Percentiles rank a stretch among this genome's conserved stretches.
Conservation (phyloP, 2,113 vertebrate genomes). For the Cephalopholis sonnerati region DNA sequence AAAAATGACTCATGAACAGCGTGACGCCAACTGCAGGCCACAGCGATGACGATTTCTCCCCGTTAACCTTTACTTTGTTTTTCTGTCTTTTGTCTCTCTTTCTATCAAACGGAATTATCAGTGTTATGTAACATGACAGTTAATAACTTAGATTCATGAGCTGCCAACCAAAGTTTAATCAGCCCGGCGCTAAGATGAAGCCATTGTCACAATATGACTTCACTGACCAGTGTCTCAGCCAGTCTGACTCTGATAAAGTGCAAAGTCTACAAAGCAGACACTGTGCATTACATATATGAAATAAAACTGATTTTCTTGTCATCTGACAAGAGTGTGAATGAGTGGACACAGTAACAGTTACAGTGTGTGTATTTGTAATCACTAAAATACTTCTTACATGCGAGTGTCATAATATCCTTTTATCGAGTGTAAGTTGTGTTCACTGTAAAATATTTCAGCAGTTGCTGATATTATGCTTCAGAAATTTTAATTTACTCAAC, state of each 20-base stretch:
- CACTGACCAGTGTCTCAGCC: not conserved
- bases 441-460: not conserved
- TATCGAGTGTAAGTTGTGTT: not conserved
- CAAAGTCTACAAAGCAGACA: too few species aligned
- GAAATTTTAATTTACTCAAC: too few species aligned
- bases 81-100: not conserved
- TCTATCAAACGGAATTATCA: not conserved
- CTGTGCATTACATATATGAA: too few species aligned
- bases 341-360: not conserved
- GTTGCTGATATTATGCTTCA: not conserved
- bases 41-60: not conserved
- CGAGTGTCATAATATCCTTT: not conserved
- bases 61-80: not conserved
- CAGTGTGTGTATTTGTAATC: not conserved
- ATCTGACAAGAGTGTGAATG: not conserved
- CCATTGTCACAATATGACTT: not conserved
- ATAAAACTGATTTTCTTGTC: too few species aligned
- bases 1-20: constrained; percentile 15
- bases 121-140: not conserved
- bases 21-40: not conserved
- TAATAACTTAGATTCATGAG: not conserved
- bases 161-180: not conserved
- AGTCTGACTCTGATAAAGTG: not conserved
- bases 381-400: not conserved
- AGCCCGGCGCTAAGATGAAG: too few species aligned